Base-by-base conservation (phyloP, 2,113 vertebrate species). In the Papio anubis region DNA sequence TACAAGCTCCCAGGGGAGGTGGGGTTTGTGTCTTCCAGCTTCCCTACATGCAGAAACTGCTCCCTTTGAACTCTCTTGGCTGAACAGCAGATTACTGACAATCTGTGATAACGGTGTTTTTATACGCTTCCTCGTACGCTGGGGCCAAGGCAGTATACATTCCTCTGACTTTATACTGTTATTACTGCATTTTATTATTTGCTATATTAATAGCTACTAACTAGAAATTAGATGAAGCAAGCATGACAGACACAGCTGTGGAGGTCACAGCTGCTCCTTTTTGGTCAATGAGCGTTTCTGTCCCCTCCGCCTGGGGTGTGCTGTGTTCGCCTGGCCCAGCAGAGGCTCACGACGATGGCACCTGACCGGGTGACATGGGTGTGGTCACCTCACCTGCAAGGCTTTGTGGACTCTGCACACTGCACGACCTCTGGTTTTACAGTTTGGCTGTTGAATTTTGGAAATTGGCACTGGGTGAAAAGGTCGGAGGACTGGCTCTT, bases 161-260 rank as follows among this genome's bases (percentile, higher is more conserved):
- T 99, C 99, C 99, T 99, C 98, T 98, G 98, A 98, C 98, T 98
- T 98, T 98, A 98, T 98, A 96, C 98, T 98, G 98, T 98, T 99
- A 98, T 98, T 97, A 97, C 97, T 95, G 98, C 97, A 83, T 97
- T 98, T 98, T 98, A 98, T 98, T 98, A 98, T 95, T 98, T 97
- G 98, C 98, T 98, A 61, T 96, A 97, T 98, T 97, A 98, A 93
- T 98, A 98, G 99, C 98, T 98, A 98, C 98, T 98, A 98, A 99
- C 97, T 98, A 98, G 98, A 96, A 89, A 55, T 93, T 98, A 98
- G 98, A 97, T 94, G 82, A 84, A 98, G 98, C 97, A 97, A 98
- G 98, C 97, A 30, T 97, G 97, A 95, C 98, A 89, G 90, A 98
- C 97, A 96, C 90, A 96, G 97, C 98, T 98, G 97, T 97, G 98